Percentiles rank a stretch among this genome's conserved stretches.
phyloP scores from a whole-genome alignment of 2,113 vertebrate species.

The Mustela lutreola region DNA sequence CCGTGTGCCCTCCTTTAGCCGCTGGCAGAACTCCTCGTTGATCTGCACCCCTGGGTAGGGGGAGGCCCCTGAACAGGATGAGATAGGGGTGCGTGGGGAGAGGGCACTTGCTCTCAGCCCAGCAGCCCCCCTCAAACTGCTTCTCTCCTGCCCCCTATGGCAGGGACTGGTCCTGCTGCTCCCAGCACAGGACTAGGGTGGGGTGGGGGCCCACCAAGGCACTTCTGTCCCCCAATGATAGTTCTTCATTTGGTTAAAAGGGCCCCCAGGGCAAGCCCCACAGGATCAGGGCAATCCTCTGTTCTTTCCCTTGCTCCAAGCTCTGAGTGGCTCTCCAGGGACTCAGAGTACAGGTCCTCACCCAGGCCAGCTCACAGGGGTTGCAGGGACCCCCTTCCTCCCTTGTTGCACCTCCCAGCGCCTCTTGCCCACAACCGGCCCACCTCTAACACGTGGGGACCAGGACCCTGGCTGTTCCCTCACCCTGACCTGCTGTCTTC shows the following conservation, averaged over 20 bases:
- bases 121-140: neutral
- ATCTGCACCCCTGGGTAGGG: slow-evolving; percentile 98
- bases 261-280: neutral
- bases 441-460: rapidly evolving
- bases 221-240: rapidly evolving
- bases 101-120: neutral
- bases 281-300: neutral
- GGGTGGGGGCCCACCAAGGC: neutral
- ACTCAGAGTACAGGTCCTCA: neutral
- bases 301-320: neutral
- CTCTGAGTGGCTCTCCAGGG: rapidly evolving
- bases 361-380: neutral
- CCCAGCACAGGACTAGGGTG: too few relatives aligned
- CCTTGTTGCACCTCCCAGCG: neutral
- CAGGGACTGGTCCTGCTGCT: neutral
- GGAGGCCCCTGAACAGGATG: slow-evolving; percentile 92
- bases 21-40: slow-evolving; percentile 98
- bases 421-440: too few relatives aligned
- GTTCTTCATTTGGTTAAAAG: neutral
- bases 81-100: neutral
- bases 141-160: neutral
- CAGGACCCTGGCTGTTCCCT: neutral
- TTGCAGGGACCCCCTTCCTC: too few relatives aligned
- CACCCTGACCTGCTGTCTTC: rapidly evolving
- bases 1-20: slow-evolving; percentile 95